Percentiles rank a stretch among this genome's conserved stretches.
These are phyloP conservation scores for Empidonax alnorum DNA, from an alignment of 2,113 vertebrate genomes.

Conservation along the genomic window DNA sequence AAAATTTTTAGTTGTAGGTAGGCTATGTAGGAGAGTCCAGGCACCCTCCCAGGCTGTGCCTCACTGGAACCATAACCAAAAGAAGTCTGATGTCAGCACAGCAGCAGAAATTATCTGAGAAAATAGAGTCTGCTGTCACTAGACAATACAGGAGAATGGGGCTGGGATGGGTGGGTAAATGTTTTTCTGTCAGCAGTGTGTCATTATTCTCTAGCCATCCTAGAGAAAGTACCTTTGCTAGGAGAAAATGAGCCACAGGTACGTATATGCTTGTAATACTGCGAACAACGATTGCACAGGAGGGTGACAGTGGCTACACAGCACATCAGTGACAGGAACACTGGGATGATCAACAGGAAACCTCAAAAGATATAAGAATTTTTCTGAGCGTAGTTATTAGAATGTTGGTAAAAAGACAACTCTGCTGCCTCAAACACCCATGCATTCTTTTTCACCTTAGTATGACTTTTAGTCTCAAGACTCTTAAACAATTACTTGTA, in stretches of 20 bases:
- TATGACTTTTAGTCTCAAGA: not conserved
- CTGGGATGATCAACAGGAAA: not conserved
- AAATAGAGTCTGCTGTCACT: not conserved
- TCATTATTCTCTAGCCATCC: not conserved
- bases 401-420: not conserved
- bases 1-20: not conserved
- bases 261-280: not conserved
- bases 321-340: not conserved
- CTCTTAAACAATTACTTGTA: not conserved
- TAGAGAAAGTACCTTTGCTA: not conserved
- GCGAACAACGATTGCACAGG: not conserved
- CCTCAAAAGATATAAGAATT: not conserved
- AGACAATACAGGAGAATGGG: not conserved
- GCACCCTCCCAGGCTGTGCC: accelerated
- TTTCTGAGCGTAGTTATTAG: not conserved
- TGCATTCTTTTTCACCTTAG: not conserved
- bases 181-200: not conserved
- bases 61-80: not conserved
- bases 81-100: not conserved
- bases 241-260: not conserved
- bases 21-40: not conserved
- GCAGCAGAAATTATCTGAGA: not conserved
- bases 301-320: not conserved
- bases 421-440: accelerated
- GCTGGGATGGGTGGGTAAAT: too few species aligned